A percentile compares a stretch with the other conserved stretches of the same genome.
Conservation (phyloP, 2,888 invertebrate species). For the Gandaritis pyraliata region DNA sequence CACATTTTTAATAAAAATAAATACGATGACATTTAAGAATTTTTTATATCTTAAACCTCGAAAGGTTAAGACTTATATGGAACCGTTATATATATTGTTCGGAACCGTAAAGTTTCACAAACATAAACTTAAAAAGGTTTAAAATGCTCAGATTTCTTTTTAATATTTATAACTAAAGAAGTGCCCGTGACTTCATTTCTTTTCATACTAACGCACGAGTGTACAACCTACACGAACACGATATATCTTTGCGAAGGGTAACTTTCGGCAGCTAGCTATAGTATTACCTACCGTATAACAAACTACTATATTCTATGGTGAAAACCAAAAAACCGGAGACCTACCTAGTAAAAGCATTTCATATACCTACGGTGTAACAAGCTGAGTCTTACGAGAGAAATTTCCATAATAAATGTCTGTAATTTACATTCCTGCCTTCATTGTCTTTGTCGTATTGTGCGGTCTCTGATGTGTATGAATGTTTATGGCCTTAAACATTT, state of each 20-base stretch:
- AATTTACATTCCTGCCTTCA: slow-evolving; percentile 40
- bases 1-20: background rate
- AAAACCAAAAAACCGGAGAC: slow-evolving; percentile 7
- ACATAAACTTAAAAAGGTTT: background rate
- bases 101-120: background rate
- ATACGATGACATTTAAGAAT: slow-evolving; percentile 10
- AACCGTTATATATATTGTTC: background rate
- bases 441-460: slow-evolving; percentile 41
- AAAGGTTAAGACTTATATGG: slow-evolving; percentile 1
- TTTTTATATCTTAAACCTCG: slow-evolving; percentile 6
- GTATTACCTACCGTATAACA: no score
- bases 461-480: slow-evolving; percentile 32
- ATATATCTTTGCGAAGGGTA: no score
- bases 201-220: no score
- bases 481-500: slow-evolving; percentile 39
- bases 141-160: background rate
- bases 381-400: slow-evolving; percentile 36
- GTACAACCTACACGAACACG: no score
- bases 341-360: slow-evolving; percentile 19
- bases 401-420: slow-evolving; percentile 33
- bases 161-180: no score
- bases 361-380: slow-evolving; percentile 31
- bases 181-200: no score
- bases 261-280: no score
- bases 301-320: slow-evolving; percentile 1